Evolutionary conservation across 2,888 invertebrate species (phyloP), one percentile per base, ranked within the genome.

Genomic region (Cremastinae sp.): DNA sequence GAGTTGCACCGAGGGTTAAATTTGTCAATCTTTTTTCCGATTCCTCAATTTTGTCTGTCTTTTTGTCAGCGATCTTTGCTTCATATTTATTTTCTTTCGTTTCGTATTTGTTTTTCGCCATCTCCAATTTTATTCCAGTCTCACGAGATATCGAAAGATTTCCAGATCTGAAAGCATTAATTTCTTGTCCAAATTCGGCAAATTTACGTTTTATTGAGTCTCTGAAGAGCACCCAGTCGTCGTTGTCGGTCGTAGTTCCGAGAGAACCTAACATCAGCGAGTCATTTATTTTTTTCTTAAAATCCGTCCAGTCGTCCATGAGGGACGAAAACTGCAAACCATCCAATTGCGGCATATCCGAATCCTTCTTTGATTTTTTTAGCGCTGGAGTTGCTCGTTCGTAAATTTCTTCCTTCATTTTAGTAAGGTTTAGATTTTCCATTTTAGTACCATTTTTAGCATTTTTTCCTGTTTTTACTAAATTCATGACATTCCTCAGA

Each of bases 141-240:
- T 9, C n/a, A 8, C 10, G n/a, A n/a, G 61, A 22, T 18, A 49
- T 71, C n/a, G 56, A 45, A 0, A 72, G 10, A 79, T 79, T 81
- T 35, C 83, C 79, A 0, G 69, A 41, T 55, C 77, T 83, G 7
- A 78, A 75, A 1, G 45, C 37, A 1, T 43, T 68, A 10, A 85
- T 75, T 18, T 83, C 75, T 0, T 76, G 55, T 47, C 77, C 81
- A 16, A 85, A 43, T 18, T 75, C 47, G 1, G 80, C 79, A 51
- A 85, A 84, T 45, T 81, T 72, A 56, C 75, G 68, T 18, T 71
- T 78, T 3, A 78, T 71, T 4, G 79, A 75, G 9, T 75, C 62
- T 9, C 66, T 73, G 37, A 83, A 82, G 0, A 49, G 45, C 1
- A 51, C 20, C 83, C 83, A 83, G 1, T 59, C 74, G 0, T 64